These are phyloP conservation scores for Scolopax rusticola DNA, from an alignment of 2,797 vertebrate species.

Conservation along the genomic window DNA sequence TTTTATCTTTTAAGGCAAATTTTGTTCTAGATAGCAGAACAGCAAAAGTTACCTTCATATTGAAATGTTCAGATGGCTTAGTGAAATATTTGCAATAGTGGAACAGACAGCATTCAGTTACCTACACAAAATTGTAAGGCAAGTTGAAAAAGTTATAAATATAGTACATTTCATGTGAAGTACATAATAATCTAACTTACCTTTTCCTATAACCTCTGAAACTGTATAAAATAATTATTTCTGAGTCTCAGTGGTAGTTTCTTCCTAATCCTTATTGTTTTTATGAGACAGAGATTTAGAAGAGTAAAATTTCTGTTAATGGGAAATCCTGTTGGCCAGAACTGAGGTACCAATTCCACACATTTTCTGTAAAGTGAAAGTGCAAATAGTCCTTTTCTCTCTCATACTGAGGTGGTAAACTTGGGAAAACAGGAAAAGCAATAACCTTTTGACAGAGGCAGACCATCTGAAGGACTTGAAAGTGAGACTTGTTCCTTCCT, in stretches of 20 bases:
- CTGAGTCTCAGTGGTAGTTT: fast-evolving
- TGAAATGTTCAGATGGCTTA: not conserved
- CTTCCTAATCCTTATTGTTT: not conserved
- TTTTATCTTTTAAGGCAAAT: not conserved
- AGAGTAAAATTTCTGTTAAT: not conserved
- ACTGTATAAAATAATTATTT: not conserved
- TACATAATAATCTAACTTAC: not conserved
- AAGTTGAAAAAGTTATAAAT: not conserved
- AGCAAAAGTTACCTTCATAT: not conserved
- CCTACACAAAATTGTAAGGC: not conserved
- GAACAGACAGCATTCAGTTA: not conserved
- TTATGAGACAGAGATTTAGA: not conserved
- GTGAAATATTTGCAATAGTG: not conserved
- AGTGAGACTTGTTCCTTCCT: not conserved
- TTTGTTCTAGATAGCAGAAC: not conserved
- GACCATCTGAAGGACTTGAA: not conserved
- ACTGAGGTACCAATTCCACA: not conserved
- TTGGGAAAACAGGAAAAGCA: not conserved
- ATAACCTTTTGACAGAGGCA: not conserved
- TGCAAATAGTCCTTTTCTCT: not conserved
- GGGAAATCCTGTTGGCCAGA: not conserved
- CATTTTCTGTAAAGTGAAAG: fast-evolving
- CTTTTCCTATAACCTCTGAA: not conserved
- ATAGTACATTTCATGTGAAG: not conserved
- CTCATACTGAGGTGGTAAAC: not conserved